Percentiles rank a stretch among this genome's conserved stretches.
phyloP scores from a whole-genome alignment of 2,888 invertebrate genomes.

The Acanthacorydalis orientalis region DNA sequence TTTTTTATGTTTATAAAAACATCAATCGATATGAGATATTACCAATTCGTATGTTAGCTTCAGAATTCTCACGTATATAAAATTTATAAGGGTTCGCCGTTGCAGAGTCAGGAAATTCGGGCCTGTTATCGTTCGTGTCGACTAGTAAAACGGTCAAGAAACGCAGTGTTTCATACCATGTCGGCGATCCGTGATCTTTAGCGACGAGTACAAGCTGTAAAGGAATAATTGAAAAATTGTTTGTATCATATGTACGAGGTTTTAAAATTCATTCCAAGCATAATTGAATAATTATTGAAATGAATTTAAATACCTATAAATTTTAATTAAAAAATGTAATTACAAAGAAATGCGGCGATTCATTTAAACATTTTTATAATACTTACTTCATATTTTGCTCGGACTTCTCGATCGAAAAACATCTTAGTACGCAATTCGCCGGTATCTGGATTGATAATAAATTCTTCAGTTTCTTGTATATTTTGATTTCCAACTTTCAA shows the following conservation, averaged over 20 bases:
- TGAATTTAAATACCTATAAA: no score
- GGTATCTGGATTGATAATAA: slow-evolving; percentile 56
- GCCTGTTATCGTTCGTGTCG: slow-evolving; percentile 68
- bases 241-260: no score
- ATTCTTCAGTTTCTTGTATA: slow-evolving; percentile 66
- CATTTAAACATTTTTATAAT: no score
- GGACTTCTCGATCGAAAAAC: slow-evolving; percentile 60
- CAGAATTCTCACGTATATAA: slow-evolving; percentile 52
- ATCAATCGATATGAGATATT: slow-evolving; percentile 10
- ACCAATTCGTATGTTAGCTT: slow-evolving; percentile 45
- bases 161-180: slow-evolving; percentile 59
- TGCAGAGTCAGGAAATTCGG: slow-evolving; percentile 48
- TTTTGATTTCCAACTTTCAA: slow-evolving; percentile 60
- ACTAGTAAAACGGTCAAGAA: slow-evolving; percentile 57
- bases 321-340: no score
- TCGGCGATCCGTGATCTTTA: slow-evolving; percentile 66
- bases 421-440: slow-evolving; percentile 70
- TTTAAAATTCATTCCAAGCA: no score
- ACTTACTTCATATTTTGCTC: slow-evolving; percentile 43
- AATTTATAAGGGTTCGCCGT: slow-evolving; percentile 47
- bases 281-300: no score
- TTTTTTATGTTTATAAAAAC: neutral
- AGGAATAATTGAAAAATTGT: no score
- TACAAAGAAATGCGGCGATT: no score
- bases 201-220: slow-evolving; percentile 61